Conservation (phyloP, 2,113 vertebrate genomes). For the Vombatus ursinus region DNA sequence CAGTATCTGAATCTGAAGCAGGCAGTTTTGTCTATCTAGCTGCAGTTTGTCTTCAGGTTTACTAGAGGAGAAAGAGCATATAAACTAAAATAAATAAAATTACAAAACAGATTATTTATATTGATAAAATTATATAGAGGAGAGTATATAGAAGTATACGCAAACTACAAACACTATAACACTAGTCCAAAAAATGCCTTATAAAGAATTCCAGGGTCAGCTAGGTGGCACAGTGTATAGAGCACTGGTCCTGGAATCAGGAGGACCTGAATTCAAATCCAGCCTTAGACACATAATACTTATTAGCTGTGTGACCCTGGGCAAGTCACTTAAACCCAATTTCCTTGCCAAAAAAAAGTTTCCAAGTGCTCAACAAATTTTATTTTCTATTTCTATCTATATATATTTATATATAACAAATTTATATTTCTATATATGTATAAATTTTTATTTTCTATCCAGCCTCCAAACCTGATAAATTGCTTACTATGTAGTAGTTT, state of each 20-base stretch:
- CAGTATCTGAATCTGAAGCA: not conserved
- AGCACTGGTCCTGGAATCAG: too few species aligned
- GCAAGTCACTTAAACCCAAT: too few species aligned
- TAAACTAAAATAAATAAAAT: not conserved
- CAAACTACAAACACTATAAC: not conserved
- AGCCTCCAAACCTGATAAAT: not conserved
- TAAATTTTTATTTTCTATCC: not conserved
- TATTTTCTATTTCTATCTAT: not conserved
- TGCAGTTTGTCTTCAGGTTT: not conserved
- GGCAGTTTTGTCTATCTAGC: not conserved
- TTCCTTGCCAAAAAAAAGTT: too few species aligned
- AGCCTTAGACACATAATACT: too few species aligned
- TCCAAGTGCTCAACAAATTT: not conserved
- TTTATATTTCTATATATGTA: too few species aligned
- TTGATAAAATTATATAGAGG: not conserved
- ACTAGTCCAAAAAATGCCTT: not conserved
- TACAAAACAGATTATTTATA: not conserved
- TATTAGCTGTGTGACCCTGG: too few species aligned
- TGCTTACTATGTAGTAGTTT: not conserved
- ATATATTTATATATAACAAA: too few species aligned
- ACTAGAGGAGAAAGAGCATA: not conserved
- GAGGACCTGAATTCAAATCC: too few species aligned
- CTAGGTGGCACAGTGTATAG: too few species aligned
- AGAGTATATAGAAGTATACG: not conserved
- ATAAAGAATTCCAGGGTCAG: not conserved